Percentiles rank a stretch among this genome's conserved stretches.
Evolutionary conservation across 2,888 invertebrate species (phyloP).

Genomic region (Notodonta ziczac): DNA sequence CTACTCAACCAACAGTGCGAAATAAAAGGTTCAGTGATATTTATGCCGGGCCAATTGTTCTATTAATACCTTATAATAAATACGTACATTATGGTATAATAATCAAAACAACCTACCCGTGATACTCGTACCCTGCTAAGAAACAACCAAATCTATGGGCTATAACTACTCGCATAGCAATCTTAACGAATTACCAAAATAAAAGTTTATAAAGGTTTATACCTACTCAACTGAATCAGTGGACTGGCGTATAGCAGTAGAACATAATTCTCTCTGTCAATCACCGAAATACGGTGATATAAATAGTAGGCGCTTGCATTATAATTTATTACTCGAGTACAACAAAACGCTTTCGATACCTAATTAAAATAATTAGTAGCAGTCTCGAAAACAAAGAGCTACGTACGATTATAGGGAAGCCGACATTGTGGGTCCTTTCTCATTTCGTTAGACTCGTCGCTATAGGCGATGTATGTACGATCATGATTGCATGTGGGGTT

Average conservation of each 20-base stretch:
- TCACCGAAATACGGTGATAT: background rate
- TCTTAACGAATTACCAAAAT: background rate
- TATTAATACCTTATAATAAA: too few species aligned
- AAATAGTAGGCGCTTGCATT: background rate
- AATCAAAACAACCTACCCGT: too few species aligned
- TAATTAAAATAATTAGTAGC: slow-evolving; percentile 12
- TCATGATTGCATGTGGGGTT: slow-evolving; percentile 40
- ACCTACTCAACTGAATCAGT: background rate
- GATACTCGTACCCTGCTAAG: too few species aligned
- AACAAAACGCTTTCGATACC: slow-evolving; percentile 3
- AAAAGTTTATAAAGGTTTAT: background rate
- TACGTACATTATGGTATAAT: too few species aligned
- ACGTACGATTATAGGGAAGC: slow-evolving; percentile 18
- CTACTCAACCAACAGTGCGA: background rate
- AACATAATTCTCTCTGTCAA: background rate
- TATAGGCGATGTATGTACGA: slow-evolving; percentile 41
- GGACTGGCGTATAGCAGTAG: background rate
- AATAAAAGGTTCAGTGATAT: too few species aligned
- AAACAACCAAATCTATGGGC: too few species aligned
- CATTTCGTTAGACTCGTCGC: slow-evolving; percentile 45
- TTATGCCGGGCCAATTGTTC: too few species aligned
- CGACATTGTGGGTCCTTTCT: slow-evolving; percentile 38
- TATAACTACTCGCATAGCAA: too few species aligned
- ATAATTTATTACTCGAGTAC: background rate
- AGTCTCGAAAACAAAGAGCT: slow-evolving; percentile 20